Evolutionary conservation across 2,797 vertebrate genomes (phyloP), one percentile per base, ranked within the genome.

Genomic region (Psittacula derbiana): DNA sequence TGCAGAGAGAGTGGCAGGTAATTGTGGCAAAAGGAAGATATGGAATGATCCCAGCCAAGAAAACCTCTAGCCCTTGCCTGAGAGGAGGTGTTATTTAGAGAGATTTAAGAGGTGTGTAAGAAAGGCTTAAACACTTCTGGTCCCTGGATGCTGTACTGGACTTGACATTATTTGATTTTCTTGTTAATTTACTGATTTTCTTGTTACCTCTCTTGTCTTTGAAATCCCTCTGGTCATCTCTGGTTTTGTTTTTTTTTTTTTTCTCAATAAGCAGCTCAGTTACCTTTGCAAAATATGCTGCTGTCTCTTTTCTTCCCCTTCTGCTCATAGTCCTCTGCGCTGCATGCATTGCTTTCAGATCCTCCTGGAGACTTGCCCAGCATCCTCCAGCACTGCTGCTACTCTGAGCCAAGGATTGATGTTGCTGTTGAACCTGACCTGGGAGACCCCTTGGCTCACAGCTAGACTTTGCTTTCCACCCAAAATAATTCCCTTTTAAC

Each of bases 281-380:
- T 40, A 47, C 6, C 13, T 30, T 7, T 12, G 28, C 27, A 25
- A 47, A 15, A 31, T 2, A 9, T 6, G 20, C 74, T 46, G 53
- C 78, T 31, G 47, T 21, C 41, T 27, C n/a, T 20, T 24, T 3
- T 2, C 31, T 69, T 43, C 4, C 13, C 20, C 27, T 14, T 16
- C 25, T 36, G n/a, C 28, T 15, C 5, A 0, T 4, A 30, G 12
- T 6, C 24, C 43, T 18, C 60, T 4, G 31, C 1, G 0, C 24
- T 9, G 17, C 36, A 4, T 6, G 21, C 3, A 0, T 1, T 5
- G 18, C 24, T 4, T 40, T 5, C 43, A 8, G 31, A 36, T 6
- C 3, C 30, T 23, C 16, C 20, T 13, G 3, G 16, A 41, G 71
- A 1, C 30, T 3, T 4, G 5, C 2, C 65, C 73, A 15, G 36